Conservation (phyloP, 2,888 invertebrate species). For the Falcaria lacertinaria region DNA sequence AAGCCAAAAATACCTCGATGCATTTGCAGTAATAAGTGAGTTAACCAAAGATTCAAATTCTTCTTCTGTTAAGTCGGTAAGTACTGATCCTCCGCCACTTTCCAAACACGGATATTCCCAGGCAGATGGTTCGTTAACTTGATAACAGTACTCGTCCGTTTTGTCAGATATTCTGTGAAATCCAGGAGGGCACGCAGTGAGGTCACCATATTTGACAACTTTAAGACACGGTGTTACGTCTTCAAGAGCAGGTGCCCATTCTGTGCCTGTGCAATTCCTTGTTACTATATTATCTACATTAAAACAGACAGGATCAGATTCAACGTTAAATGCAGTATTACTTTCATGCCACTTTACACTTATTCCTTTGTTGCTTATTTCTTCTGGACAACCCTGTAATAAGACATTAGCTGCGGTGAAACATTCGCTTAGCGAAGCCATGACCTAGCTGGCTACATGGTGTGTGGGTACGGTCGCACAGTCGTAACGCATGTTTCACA, state of each 20-base stretch:
- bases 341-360: slow-evolving; percentile 53
- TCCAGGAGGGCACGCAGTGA: slow-evolving; percentile 53
- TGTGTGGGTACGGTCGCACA: too few relatives aligned
- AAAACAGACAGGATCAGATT: slow-evolving; percentile 56
- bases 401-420: too few relatives aligned
- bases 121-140: slow-evolving; percentile 34
- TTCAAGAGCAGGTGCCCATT: slow-evolving; percentile 46
- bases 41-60: slow-evolving; percentile 45
- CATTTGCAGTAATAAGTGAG: slow-evolving; percentile 38
- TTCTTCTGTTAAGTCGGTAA: slow-evolving; percentile 48
- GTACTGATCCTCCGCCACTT: slow-evolving; percentile 58
- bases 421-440: too few relatives aligned
- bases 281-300: slow-evolving; percentile 38
- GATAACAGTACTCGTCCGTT: slow-evolving; percentile 54
- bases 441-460: too few relatives aligned
- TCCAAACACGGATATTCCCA: slow-evolving; percentile 64
- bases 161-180: slow-evolving; percentile 46
- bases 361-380: slow-evolving; percentile 43
- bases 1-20: slow-evolving; percentile 65
- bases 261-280: slow-evolving; percentile 47
- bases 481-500: too few relatives aligned
- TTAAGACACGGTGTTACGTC: slow-evolving; percentile 45
- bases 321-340: slow-evolving; percentile 34
- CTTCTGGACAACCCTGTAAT: slow-evolving; percentile 57
- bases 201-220: slow-evolving; percentile 39